Evolutionary conservation across 2,888 invertebrate genomes (phyloP).

Genomic region (Drosophila melanosoma): DNA sequence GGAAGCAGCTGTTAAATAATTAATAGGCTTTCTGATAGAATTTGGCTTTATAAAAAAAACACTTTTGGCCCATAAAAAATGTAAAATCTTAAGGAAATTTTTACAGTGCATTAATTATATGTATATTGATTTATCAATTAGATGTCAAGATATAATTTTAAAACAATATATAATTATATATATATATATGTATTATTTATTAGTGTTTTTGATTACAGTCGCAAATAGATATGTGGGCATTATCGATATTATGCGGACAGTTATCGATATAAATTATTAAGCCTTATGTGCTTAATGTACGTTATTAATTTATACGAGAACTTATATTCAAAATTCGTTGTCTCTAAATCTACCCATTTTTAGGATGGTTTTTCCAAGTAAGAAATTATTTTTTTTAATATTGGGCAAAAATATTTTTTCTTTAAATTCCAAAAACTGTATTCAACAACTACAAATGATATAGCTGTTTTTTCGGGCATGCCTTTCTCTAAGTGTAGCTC

Average conservation of each 20-base stretch:
- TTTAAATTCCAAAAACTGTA: neutral
- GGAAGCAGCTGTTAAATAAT: neutral
- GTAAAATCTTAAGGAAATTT: neutral
- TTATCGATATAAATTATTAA: neutral
- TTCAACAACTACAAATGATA: neutral
- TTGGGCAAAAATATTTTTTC: neutral
- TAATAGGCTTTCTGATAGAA: neutral
- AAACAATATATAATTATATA: too few species aligned
- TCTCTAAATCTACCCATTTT: neutral
- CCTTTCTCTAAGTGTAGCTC: neutral
- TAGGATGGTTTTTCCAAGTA: neutral
- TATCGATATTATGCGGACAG: neutral
- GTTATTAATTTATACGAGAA: neutral
- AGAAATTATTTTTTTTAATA: neutral
- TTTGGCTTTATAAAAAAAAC: neutral
- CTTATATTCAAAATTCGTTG: neutral
- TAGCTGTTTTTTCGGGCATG: neutral
- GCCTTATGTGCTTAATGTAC: neutral
- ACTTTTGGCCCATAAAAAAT: neutral
- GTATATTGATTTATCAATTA: too few species aligned
- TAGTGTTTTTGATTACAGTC: neutral
- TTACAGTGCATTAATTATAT: neutral
- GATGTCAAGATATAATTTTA: too few species aligned
- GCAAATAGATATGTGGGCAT: accelerated
- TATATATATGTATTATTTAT: too few species aligned